Conservation (phyloP, 1,140 invertebrate genomes). For the Drosophila kurseongensis region DNA sequence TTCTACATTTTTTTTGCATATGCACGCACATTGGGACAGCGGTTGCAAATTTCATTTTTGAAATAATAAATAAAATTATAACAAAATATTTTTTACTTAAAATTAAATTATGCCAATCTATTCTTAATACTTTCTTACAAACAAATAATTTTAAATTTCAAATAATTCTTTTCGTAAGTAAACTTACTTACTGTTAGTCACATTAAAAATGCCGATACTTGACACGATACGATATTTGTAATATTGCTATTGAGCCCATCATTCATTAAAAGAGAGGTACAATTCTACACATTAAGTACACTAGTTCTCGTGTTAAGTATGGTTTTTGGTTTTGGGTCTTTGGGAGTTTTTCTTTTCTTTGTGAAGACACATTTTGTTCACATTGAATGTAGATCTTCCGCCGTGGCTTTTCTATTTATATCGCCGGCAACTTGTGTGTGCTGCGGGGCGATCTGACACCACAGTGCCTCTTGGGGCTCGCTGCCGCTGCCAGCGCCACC, state of each 20-base stretch:
- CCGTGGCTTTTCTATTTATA: conserved; percentile 17
- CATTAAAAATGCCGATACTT: too few relatives aligned
- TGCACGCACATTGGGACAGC: not conserved
- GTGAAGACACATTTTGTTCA: not conserved
- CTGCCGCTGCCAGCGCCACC: conserved; percentile 8
- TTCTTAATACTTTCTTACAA: too few relatives aligned
- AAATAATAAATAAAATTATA: not conserved
- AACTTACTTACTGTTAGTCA: too few relatives aligned
- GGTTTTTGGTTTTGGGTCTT: not conserved
- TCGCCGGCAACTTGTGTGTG: conserved; percentile 2
- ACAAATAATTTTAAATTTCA: too few relatives aligned
- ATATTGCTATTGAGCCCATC: too few relatives aligned
- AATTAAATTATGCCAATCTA: too few relatives aligned
- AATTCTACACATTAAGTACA: too few relatives aligned
- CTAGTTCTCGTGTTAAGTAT: not conserved
- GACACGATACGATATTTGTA: too few relatives aligned
- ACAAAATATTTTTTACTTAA: too few relatives aligned
- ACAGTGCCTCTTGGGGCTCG: conserved; percentile 19
- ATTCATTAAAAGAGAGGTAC: too few relatives aligned
- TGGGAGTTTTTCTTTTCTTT: not conserved
- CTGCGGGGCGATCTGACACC: conserved; percentile 17
- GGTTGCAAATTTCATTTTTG: too few relatives aligned
- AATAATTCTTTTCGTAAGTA: too few relatives aligned
- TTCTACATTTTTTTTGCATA: not conserved
- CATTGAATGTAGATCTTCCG: not conserved